A percentile compares a stretch with the other conserved stretches of the same genome.
phyloP scores from a whole-genome alignment of 2,888 invertebrate species.

The Nomada ferruginata region DNA sequence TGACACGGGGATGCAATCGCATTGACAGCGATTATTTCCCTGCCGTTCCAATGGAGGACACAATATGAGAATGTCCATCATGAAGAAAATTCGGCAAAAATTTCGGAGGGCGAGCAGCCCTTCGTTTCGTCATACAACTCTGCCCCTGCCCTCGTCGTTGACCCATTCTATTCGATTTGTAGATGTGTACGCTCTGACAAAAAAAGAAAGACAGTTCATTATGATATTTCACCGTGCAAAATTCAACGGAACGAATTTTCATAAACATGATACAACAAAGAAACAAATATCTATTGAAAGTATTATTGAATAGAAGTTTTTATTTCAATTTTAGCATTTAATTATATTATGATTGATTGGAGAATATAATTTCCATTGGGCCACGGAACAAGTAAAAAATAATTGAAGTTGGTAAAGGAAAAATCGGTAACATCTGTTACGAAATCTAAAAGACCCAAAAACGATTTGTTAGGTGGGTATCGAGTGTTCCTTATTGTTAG shows the following conservation, averaged over 20 bases:
- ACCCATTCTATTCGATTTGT: constrained; percentile 45
- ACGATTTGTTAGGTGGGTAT: constrained; percentile 52
- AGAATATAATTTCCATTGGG: not conserved
- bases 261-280: too few species aligned
- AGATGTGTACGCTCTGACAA: constrained; percentile 16
- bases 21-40: constrained; percentile 65
- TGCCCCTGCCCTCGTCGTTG: constrained; percentile 28
- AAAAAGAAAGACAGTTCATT: constrained; percentile 34
- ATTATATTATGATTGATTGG: not conserved
- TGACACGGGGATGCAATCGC: constrained; percentile 38
- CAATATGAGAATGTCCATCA: constrained; percentile 69
- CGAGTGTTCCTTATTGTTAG: constrained; percentile 30
- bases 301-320: too few species aligned
- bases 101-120: constrained; percentile 35
- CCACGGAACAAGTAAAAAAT: too few species aligned
- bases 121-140: constrained; percentile 16
- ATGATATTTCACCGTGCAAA: constrained; percentile 30
- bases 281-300: too few species aligned
- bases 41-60: constrained; percentile 59
- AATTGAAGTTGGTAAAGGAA: too few species aligned
- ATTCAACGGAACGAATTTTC: constrained; percentile 12
- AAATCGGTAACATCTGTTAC: not conserved
- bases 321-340: too few species aligned
- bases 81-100: constrained; percentile 49
- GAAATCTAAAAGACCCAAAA: not conserved